Evolutionary conservation across 2,888 invertebrate genomes (phyloP), one percentile per base, ranked within the genome.

Genomic region (Melieria omissa): DNA sequence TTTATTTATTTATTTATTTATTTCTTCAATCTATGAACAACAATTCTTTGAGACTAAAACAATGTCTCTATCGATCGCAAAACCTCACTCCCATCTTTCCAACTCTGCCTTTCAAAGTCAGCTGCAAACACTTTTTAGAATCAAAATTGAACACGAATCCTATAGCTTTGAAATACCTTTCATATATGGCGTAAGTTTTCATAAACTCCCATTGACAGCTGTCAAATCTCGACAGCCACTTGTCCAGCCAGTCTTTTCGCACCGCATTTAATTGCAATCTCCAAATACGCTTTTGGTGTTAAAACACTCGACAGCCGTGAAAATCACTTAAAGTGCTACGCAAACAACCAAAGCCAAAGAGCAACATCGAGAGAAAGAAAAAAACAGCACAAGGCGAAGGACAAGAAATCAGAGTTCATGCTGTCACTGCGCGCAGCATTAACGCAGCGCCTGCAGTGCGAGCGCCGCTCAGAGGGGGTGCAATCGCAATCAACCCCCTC

Each of bases 301-400:
- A 67, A 67, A 67, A 67, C 61, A 58, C 52, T 67, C 61, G 67
- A 67, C 67, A 67, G 60, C 67, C 67, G 67, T 67, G 67, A 67
- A 67, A 67, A 67, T 61, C 67, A 60, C 60, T 67, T 61, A 61
- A 61, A 67, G 60, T 61, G 67, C 67, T 61, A 47, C 49, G 60
- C 60, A 67, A 67, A 67, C 60, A 61, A 29, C 45, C 44, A 44
- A 67, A 58, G 49, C 42, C 7, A 9, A 42, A 42, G 64, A 10
- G 10, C 61, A 14, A 9, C 45, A 46, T 45, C 61, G 9, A n/a
- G 58, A 42, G 1, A 47, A 42, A 6, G 12, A 41, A 12, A 14
- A 42, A 67, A 60, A 49, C 55, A 49, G 47, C 47, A 14, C 42
- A 6, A 12, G 16, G 58, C 49, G 41, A 54, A 57, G 57, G 66